Base-by-base conservation (phyloP, 2,113 vertebrate genomes). In the Falco punctatus region DNA sequence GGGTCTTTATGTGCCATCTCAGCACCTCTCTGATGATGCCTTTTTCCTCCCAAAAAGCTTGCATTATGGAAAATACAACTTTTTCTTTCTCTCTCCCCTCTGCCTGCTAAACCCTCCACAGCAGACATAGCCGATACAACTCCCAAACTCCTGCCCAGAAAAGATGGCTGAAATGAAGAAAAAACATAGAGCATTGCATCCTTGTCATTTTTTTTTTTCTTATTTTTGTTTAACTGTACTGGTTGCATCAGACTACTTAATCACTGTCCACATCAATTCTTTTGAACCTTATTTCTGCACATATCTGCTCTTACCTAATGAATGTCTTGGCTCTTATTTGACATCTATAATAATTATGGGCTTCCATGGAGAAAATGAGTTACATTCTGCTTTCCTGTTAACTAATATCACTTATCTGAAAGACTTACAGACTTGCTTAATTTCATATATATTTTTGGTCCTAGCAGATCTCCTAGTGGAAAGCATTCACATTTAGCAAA, bases 1-100 rank as follows among this genome's bases (percentile, higher is more conserved):
- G 32, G 19, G 24, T 48, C 42, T 84, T 73, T 15, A 51, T 48
- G 38, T 14, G 14, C 22, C 40, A 44, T n/a, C n/a, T 20, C 13
- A 55, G 1, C 1, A 27, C 5, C 13, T 15, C 5, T 24, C 42
- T 9, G 49, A 33, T 6, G 5, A 74, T 40, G 21, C 3, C 33
- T 46, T 65, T 55, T 64, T 38, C 26, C 24, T 71, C 40, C 28
- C 20, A 48, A 58, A 58, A 28, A 52, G 28, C 21, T 40, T 70
- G 28, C 14, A 33, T 44, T 33, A 51, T 7, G 5, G 10, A 54
- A 71, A 81, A 72, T 17, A 11, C 3, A 72, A 38, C 14, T n/a
- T n/a, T n/a, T n/a, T n/a, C n/a, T n/a, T n/a, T n/a, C n/a, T n/a
- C 10, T 61, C 62, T 40, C 5, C 35, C 18, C 9, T 87, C 38